A percentile compares a stretch with the other conserved stretches of the same genome.
Conservation (phyloP, 2,113 vertebrate genomes). For the Phasianus colchicus region DNA sequence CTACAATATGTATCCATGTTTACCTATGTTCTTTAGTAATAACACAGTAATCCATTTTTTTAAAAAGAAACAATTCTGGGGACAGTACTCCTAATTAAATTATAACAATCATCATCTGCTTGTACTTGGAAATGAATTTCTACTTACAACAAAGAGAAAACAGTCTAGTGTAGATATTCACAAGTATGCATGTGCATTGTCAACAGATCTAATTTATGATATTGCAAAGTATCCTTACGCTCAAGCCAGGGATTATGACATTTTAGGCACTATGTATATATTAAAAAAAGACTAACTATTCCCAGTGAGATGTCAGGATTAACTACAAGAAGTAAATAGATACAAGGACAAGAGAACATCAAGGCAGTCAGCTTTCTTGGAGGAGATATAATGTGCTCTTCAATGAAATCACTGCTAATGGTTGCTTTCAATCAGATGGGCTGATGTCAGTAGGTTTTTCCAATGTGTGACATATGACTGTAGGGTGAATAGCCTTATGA, state of each 20-base stretch:
- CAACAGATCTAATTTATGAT: background rate
- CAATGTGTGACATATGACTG: background rate
- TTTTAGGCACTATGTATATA: background rate
- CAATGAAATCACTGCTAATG: background rate
- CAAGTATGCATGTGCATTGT: background rate
- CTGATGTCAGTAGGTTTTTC: background rate
- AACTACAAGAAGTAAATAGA: background rate
- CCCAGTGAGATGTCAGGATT: background rate
- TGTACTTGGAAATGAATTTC: background rate
- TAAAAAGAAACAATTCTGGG: background rate
- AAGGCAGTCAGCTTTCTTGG: background rate
- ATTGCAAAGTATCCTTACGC: background rate
- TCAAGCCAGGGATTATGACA: background rate
- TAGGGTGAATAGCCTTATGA: background rate
- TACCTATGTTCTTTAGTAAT: background rate
- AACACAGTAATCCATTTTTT: conserved; percentile 52
- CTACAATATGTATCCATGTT: conserved; percentile 33
- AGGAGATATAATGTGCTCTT: background rate
- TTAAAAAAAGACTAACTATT: background rate
- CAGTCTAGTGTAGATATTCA: background rate
- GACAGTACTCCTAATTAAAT: conserved; percentile 34
- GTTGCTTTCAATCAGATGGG: background rate
- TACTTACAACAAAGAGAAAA: background rate
- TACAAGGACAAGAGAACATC: background rate
- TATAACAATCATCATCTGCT: background rate